These are phyloP conservation scores for Hipposideros armiger DNA, from an alignment of 2,113 vertebrate species.

Conservation along the genomic window DNA sequence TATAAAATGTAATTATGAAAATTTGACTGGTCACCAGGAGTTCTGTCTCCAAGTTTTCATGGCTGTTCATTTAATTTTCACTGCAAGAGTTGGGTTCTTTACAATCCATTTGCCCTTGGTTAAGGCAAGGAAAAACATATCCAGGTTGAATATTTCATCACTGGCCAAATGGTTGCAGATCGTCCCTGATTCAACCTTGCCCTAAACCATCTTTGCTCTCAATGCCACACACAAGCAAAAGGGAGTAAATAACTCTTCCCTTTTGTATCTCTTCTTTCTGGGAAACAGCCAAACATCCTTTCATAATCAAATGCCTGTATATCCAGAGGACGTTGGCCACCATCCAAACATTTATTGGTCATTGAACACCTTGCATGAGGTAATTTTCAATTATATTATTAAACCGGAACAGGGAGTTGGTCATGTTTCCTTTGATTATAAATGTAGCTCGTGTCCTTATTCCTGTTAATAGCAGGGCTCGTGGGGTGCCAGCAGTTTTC, in stretches of 20 bases:
- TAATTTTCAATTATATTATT: conserved; percentile 85
- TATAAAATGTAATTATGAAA: conserved; percentile 51
- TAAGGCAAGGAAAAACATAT: background rate
- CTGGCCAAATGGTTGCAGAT: background rate
- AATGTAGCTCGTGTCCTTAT: conserved; percentile 74
- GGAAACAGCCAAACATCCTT: conserved; percentile 78
- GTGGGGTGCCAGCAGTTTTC: conserved; percentile 55
- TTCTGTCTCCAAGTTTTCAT: background rate
- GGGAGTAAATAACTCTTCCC: background rate
- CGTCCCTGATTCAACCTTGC: conserved; percentile 50
- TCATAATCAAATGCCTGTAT: conserved; percentile 76
- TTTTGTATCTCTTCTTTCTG: conserved; percentile 70
- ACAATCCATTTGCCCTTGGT: background rate
- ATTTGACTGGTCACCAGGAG: background rate
- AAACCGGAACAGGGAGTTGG: conserved; percentile 66
- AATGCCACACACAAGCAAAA: background rate
- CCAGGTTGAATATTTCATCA: background rate
- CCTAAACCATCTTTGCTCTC: background rate
- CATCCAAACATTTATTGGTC: conserved; percentile 82
- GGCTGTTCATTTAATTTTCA: background rate
- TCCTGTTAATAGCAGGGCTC: conserved; percentile 60
- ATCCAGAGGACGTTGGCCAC: conserved; percentile 72
- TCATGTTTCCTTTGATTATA: conserved; percentile 76
- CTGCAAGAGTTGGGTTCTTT: background rate
- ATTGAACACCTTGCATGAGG: conserved; percentile 84